A percentile compares a stretch with the other conserved stretches of the same genome.
Conservation (phyloP, 2,888 invertebrate species). For the Caenorhabditis drosophilae region DNA sequence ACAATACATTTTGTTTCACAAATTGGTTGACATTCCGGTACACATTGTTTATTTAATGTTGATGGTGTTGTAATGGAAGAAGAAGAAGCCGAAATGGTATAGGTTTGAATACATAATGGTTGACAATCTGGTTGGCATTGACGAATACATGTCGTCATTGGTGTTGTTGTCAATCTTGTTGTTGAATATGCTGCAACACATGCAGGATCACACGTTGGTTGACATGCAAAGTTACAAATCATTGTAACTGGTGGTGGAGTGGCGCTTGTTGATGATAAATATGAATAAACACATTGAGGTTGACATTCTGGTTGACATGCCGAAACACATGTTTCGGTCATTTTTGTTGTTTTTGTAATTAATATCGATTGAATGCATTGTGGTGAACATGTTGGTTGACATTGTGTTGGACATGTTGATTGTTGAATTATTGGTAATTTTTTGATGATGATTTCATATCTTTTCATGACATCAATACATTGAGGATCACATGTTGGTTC, state of each 20-base stretch:
- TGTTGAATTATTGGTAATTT: constrained; percentile 22
- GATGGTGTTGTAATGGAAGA: constrained; percentile 28
- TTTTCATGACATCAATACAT: constrained; percentile 35
- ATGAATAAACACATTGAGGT: constrained; percentile 17
- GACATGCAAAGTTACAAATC: constrained; percentile 24
- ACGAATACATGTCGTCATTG: constrained; percentile 20
- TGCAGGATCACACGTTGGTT: constrained; percentile 40
- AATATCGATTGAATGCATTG: constrained; percentile 29
- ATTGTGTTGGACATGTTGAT: constrained; percentile 26
- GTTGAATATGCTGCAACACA: constrained; percentile 31
- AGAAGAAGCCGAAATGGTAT: neutral
- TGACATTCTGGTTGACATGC: constrained; percentile 24
- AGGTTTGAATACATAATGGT: constrained; percentile 26
- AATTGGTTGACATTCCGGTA: constrained; percentile 40
- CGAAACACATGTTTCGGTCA: constrained; percentile 23
- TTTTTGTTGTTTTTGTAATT: constrained; percentile 7
- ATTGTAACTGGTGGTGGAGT: constrained; percentile 23
- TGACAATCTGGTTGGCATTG: constrained; percentile 40
- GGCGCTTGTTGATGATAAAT: constrained; percentile 8
- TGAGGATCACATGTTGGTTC: constrained; percentile 38
- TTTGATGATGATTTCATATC: constrained; percentile 33
- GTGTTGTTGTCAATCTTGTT: constrained; percentile 14
- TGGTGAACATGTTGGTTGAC: constrained; percentile 33
- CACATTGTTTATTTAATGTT: constrained; percentile 27
- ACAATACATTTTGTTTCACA: constrained; percentile 42